Percentiles rank a stretch among this genome's conserved stretches.
Evolutionary conservation across 2,888 invertebrate genomes (phyloP).

Genomic region (Dryobota labecula): DNA sequence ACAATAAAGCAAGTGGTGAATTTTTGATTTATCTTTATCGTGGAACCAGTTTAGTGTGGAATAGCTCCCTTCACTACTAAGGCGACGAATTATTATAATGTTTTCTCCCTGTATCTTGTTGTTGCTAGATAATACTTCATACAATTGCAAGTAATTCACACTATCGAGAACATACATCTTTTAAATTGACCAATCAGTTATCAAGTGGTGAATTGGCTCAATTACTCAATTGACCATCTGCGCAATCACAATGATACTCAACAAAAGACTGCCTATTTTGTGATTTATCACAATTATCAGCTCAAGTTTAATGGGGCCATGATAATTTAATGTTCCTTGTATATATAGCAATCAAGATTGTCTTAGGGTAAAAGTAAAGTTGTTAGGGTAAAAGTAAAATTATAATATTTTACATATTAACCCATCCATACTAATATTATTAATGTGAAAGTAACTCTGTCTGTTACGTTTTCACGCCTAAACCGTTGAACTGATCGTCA

Average conservation of each 20-base stretch:
- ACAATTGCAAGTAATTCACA: slow-evolving; percentile 2
- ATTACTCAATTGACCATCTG: slow-evolving; percentile 49
- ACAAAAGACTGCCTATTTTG: slow-evolving; percentile 28
- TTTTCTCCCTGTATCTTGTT: background rate
- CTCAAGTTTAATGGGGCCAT: background rate
- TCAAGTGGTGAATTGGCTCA: slow-evolving; percentile 34
- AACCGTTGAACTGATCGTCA: too few relatives aligned
- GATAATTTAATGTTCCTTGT: background rate
- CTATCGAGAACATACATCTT: slow-evolving; percentile 15
- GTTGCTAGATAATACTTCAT: background rate
- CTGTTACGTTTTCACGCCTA: too few relatives aligned
- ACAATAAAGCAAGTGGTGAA: too few relatives aligned
- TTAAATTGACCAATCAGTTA: slow-evolving; percentile 33
- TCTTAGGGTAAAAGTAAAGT: background rate
- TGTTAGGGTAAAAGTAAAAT: background rate
- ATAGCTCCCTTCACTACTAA: too few relatives aligned
- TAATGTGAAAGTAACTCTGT: too few relatives aligned
- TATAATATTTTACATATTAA: too few relatives aligned
- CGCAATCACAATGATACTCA: slow-evolving; percentile 1
- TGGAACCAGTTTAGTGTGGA: too few relatives aligned
- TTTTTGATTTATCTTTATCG: too few relatives aligned
- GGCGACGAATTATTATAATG: background rate
- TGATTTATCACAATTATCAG: slow-evolving; percentile 21
- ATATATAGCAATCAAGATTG: background rate
- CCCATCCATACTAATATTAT: too few relatives aligned